Conservation (phyloP, 2,113 vertebrate species). For the Colistium nudipinnis region DNA sequence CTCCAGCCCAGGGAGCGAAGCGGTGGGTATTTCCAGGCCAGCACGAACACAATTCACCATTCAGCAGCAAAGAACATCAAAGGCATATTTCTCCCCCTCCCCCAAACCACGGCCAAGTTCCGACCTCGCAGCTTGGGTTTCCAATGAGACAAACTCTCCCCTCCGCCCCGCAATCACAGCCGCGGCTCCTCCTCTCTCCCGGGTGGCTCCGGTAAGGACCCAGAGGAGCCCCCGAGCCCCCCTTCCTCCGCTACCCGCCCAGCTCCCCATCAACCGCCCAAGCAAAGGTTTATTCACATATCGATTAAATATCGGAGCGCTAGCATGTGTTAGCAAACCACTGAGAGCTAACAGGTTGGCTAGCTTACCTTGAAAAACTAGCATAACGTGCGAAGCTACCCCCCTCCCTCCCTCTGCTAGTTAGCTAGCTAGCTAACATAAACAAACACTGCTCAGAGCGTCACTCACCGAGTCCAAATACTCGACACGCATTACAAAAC, state of each 20-base stretch:
- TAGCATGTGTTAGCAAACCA: constrained; percentile 18
- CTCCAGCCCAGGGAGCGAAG: constrained; percentile 66
- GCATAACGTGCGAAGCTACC: constrained; percentile 58
- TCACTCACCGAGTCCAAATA: not conserved
- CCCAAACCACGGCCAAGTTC: constrained; percentile 76
- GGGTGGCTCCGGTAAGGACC: constrained; percentile 24
- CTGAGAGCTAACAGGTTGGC: constrained; percentile 62
- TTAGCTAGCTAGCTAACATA: constrained; percentile 72
- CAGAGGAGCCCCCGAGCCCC: too few species aligned
- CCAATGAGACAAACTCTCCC: constrained; percentile 72
- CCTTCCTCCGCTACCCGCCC: too few species aligned
- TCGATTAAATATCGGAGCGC: not conserved
- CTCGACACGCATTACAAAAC: fast-evolving
- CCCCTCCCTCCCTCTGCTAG: constrained; percentile 48
- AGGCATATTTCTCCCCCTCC: constrained; percentile 77
- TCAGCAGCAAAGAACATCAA: constrained; percentile 79
- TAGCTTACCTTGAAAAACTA: constrained; percentile 63
- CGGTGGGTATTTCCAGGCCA: constrained; percentile 80
- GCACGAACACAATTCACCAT: constrained; percentile 79
- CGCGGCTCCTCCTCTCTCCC: constrained; percentile 71
- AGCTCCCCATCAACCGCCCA: too few species aligned
- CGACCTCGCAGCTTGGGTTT: constrained; percentile 79
- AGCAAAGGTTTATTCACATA: not conserved
- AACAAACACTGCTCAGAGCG: constrained; percentile 66
- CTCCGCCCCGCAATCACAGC: constrained; percentile 70